phyloP scores from a whole-genome alignment of 2,113 vertebrate genomes.

The Psephotus haematonotus region DNA sequence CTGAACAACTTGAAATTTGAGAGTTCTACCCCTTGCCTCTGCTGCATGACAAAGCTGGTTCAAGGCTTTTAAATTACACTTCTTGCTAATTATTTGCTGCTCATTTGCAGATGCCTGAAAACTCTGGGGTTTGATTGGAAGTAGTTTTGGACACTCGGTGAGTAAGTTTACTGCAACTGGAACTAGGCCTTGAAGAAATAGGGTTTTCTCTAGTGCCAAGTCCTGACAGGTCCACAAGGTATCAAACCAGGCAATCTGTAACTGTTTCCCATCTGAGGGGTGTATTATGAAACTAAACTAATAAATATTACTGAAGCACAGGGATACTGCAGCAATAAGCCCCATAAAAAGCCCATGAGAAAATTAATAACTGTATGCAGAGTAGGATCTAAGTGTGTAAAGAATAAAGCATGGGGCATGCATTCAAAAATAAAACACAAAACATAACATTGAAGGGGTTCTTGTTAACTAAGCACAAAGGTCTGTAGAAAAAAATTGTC shows the following conservation, averaged over 20 bases:
- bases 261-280: not conserved
- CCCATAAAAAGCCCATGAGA: conserved; percentile 1
- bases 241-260: not conserved
- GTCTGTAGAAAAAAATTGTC: not conserved
- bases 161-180: not conserved
- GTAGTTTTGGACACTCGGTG: not conserved
- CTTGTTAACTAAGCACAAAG: not conserved
- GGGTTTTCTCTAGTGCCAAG: not conserved
- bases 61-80: not conserved
- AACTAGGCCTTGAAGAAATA: not conserved
- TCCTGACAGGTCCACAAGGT: not conserved
- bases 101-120: not conserved
- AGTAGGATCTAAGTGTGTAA: not conserved
- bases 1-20: not conserved
- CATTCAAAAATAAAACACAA: conserved; percentile 20
- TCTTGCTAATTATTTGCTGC: not conserved
- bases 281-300: conserved; percentile 15
- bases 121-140: not conserved
- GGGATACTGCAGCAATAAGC: not conserved
- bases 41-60: not conserved
- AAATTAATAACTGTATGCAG: conserved; percentile 7
- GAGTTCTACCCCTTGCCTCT: not conserved
- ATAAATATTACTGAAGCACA: not conserved
- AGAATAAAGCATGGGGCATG: conserved; percentile 9
- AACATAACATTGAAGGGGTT: not conserved